These are phyloP conservation scores for Cosmorhoe ocellata DNA, from an alignment of 2,888 invertebrate species.

Conservation along the genomic window DNA sequence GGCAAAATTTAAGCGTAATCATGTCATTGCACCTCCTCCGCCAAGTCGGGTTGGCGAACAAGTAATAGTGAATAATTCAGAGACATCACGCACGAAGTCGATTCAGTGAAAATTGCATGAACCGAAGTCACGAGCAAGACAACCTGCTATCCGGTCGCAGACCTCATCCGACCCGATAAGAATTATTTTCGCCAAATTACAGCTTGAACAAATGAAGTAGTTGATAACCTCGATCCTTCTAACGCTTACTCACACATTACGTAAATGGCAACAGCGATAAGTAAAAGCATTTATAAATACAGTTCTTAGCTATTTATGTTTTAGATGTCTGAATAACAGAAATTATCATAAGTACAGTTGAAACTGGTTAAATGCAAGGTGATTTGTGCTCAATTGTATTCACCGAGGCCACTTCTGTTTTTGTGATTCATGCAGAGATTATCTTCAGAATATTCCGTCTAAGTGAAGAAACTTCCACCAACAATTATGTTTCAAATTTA, in stretches of 20 bases:
- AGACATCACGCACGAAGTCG: slow-evolving; percentile 34
- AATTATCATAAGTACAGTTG: slow-evolving; percentile 9
- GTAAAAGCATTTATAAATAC: slow-evolving; percentile 7
- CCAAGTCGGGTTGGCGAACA: slow-evolving; percentile 6
- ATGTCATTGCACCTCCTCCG: slow-evolving; percentile 18
- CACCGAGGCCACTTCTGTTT: slow-evolving; percentile 50
- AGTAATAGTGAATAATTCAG: slow-evolving; percentile 32
- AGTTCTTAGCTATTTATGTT: background rate
- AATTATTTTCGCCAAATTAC: slow-evolving; percentile 26
- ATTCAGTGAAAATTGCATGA: slow-evolving; percentile 45
- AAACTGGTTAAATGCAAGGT: slow-evolving; percentile 24
- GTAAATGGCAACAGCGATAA: slow-evolving; percentile 10
- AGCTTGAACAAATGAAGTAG: slow-evolving; percentile 4
- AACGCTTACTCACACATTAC: slow-evolving; percentile 15
- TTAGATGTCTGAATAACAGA: slow-evolving; percentile 2
- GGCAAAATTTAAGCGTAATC: slow-evolving; percentile 20
- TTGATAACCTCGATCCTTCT: slow-evolving; percentile 22
- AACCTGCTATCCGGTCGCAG: slow-evolving; percentile 35
- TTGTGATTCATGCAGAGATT: slow-evolving; percentile 55
- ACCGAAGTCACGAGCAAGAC: slow-evolving; percentile 36
- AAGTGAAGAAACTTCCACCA: slow-evolving; percentile 14
- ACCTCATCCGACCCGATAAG: slow-evolving; percentile 48
- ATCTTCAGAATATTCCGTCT: slow-evolving; percentile 38
- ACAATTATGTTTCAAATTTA: no score
- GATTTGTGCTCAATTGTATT: slow-evolving; percentile 53